Base-by-base conservation (phyloP, 2,888 invertebrate species). In the Lucinisca nassula region DNA sequence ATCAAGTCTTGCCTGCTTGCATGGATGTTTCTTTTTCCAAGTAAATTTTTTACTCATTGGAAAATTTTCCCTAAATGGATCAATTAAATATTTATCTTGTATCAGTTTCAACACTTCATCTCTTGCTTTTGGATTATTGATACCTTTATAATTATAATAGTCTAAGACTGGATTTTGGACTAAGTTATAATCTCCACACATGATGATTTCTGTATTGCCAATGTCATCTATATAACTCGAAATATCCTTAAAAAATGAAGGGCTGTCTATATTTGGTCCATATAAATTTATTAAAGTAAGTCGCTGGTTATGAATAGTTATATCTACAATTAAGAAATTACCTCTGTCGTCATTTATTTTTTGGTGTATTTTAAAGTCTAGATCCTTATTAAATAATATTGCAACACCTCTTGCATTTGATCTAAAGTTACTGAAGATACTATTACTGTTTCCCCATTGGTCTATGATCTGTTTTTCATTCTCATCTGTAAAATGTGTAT, bases 321-420 rank as follows among this genome's bases (percentile, higher is more conserved):
- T 67, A 35, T 67, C 67, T 12, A 67, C 21, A 10, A 67, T 35
- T 1, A 67, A n/a, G 35, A 12, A 67, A 67, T 67, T 67, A 17
- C 67, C 67, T n/a, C 67, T 8, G 32, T 30, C 27, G 1, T 51
- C 51, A n/a, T 10, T 6, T 32, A 38, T 30, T 8, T 35, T 24
- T 14, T 32, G 49, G 14, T 75, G 35, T 10, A 55, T 37, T 61
- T 38, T 58, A 37, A 38, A 37, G 0, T 79, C n/a, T n/a, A 72
- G 24, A 72, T 79, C 51, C n/a, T 49, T 79, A 45, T 79, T 79
- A 32, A 79, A 45, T 30, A 79, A 30, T 32, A 72, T 72, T 10
- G 3, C 70, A 1, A 79, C 79, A 32, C 79, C 79, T 49, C 72
- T 30, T 1, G 79, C 67, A 37, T 79, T 38, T 24, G 38, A 61